These are phyloP conservation scores for Pristionchus pacificus DNA, from an alignment of 1,140 invertebrate genomes.

Conservation along the genomic window DNA sequence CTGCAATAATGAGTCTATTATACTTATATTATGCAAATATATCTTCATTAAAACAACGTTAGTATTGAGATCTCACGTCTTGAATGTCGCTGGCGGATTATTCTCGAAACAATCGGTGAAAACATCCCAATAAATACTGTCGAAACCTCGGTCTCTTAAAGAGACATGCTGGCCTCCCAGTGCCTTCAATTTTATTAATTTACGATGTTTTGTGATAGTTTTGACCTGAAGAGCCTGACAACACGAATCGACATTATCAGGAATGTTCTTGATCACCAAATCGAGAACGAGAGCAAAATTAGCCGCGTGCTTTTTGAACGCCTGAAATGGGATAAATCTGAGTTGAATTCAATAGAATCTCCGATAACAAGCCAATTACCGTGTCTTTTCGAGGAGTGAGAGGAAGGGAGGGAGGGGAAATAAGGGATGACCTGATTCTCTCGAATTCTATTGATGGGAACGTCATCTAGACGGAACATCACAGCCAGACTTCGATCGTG, in stretches of 20 bases:
- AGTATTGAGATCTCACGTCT: too few species aligned
- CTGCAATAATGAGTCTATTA: neutral
- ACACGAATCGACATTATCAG: conserved; percentile 24
- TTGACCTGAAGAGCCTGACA: conserved; percentile 28
- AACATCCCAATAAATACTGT: conserved; percentile 31
- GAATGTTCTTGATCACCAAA: conserved; percentile 26
- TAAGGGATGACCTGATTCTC: too few species aligned
- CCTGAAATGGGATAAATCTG: too few species aligned
- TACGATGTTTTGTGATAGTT: neutral
- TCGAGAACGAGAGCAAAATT: conserved; percentile 29
- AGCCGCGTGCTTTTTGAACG: conserved; percentile 26
- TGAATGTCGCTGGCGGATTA: conserved; percentile 28
- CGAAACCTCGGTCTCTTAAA: conserved; percentile 17
- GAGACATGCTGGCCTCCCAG: conserved; percentile 23
- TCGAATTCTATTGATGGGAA: neutral
- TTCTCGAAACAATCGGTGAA: conserved; percentile 34
- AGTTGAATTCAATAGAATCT: too few species aligned
- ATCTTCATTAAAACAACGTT: too few species aligned
- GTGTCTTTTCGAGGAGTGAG: too few species aligned
- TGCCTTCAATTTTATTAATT: conserved; percentile 1
- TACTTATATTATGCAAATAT: neutral
- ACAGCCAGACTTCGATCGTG: neutral
- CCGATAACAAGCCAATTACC: too few species aligned
- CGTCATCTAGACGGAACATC: neutral
- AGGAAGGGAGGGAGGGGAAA: too few species aligned